Percentiles rank a stretch among this genome's conserved stretches.
These are phyloP conservation scores for Panthera leo DNA, from an alignment of 2,113 vertebrate species.

Conservation along the genomic window DNA sequence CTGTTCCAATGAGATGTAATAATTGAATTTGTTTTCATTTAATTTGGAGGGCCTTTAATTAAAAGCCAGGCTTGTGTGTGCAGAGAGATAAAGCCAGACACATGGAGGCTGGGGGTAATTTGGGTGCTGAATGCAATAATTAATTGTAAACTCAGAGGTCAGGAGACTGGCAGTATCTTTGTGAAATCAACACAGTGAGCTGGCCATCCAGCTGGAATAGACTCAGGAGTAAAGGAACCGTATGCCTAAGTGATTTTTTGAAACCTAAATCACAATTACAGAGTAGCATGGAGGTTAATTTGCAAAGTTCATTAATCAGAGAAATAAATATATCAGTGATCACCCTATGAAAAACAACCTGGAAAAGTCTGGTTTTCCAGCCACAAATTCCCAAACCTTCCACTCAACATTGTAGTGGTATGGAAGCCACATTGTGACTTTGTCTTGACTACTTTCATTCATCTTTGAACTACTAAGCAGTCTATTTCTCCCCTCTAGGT, in stretches of 20 bases:
- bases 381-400: not conserved
- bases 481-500: not conserved
- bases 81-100: conserved; percentile 87
- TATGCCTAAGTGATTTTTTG: conserved; percentile 84
- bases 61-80: conserved; percentile 87
- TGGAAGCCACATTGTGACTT: not conserved
- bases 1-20: conserved; percentile 86
- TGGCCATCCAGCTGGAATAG: conserved; percentile 71
- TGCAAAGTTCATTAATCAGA: conserved; percentile 85
- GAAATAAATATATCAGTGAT: conserved; percentile 83
- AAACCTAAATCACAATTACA: conserved; percentile 85
- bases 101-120: conserved; percentile 83
- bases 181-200: conserved; percentile 77
- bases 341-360: conserved; percentile 49
- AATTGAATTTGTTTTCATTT: conserved; percentile 91
- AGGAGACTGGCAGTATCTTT: conserved; percentile 83
- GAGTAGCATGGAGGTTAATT: conserved; percentile 84
- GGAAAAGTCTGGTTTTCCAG: conserved; percentile 52
- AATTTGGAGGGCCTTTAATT: conserved; percentile 90
- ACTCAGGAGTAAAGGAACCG: conserved; percentile 68
- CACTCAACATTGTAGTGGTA: not conserved
- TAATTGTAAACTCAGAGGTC: conserved; percentile 86
- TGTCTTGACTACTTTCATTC: fast-evolving
- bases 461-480: not conserved
- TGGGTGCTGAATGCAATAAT: conserved; percentile 87